phyloP scores from a whole-genome alignment of 2,113 vertebrate species.

The Dipodomys merriami region DNA sequence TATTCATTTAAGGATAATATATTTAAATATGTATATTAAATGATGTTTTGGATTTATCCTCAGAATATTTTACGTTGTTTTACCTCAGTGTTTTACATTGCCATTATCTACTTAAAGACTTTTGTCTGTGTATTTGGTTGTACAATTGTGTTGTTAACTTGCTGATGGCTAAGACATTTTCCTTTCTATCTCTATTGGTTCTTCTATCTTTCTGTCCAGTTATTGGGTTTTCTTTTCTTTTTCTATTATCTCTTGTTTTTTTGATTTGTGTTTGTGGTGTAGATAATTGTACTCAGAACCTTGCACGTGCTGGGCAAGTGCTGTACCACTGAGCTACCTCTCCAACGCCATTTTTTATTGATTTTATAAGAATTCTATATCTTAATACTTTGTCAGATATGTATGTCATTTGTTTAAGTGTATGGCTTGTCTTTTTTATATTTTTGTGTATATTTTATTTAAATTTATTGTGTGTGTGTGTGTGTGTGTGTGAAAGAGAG shows the following conservation, averaged over 20 bases:
- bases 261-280: background rate
- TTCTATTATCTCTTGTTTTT: background rate
- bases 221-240: background rate
- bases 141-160: background rate
- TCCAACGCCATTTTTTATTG: background rate
- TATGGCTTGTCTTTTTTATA: background rate
- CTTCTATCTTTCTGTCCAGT: background rate
- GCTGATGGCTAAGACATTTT: background rate
- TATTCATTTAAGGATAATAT: no score
- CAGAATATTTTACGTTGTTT: no score
- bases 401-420: background rate
- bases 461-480: background rate
- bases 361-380: background rate
- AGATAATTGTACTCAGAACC: background rate
- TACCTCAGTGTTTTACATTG: background rate
- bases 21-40: no score
- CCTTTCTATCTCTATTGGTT: background rate
- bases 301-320: background rate
- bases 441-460: constrained; percentile 13
- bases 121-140: background rate
- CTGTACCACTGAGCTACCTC: background rate
- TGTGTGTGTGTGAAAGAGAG: no score
- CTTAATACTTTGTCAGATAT: background rate
- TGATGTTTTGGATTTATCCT: background rate
- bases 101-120: background rate